Evolutionary conservation across 2,888 invertebrate genomes (phyloP), one percentile per base, ranked within the genome.

Genomic region (Apamea monoglypha): DNA sequence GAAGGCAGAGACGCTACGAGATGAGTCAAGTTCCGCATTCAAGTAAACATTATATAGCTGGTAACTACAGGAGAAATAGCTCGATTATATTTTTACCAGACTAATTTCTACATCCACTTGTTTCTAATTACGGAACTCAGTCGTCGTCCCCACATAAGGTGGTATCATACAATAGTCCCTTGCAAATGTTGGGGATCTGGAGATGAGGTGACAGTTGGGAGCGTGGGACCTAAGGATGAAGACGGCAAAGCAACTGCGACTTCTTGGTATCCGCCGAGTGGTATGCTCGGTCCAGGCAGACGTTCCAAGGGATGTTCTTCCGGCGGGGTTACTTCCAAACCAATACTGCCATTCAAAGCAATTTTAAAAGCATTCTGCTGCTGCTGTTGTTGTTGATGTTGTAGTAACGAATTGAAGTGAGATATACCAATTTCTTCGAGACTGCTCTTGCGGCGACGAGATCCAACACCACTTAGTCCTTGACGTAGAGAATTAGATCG

Each of bases 141-240:
- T 97, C 98, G 98, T 96, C 98, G 98, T 97, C 98, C 98, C 98
- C 98, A 98, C 98, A 98, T 98, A 86, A 98, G 98, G 98, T 98
- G 98, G 97, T 98, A 98, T 99, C 98, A 99, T 98, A 99, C 99
- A 96, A 99, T 98, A 93, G 99, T 99, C 89, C 99, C 99, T 96
- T 98, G 98, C 84, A 98, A 96, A 92, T 98, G 98, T 93, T 98
- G 98, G 32, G 98, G 97, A 92, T 98, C 98, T 40, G 96, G 95
- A 56, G 96, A 92, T 16, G 95, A 92, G 21, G 89, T 74, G 63
- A 94, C 90, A 18, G 96, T 94, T 85, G 96, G 95, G 91, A 92
- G 92, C 83, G 92, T 91, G 61, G 92, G 94, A 79, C 92, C 95
- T 89, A 94, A 87, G 7, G 95, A 96, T 86, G 95, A 94, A 66